Conservation (phyloP, 2,888 invertebrate species). For the Congeria kusceri region DNA sequence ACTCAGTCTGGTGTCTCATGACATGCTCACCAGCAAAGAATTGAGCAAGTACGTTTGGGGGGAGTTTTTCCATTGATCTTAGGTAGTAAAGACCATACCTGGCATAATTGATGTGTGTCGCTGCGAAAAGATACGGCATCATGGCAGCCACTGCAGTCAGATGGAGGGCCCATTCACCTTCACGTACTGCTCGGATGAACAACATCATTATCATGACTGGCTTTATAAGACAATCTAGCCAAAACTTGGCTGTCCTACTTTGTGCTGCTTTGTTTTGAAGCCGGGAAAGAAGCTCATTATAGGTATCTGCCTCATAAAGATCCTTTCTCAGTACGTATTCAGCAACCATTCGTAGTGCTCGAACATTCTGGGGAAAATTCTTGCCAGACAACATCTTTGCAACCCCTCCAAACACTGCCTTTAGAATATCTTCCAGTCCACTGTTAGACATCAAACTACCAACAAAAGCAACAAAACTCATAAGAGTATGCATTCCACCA, state of each 20-base stretch:
- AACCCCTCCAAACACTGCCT: conserved; percentile 63
- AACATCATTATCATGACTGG: conserved; percentile 61
- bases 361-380: conserved; percentile 48
- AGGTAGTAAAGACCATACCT: conserved; percentile 67
- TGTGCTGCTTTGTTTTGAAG: conserved; percentile 7
- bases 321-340: conserved; percentile 36
- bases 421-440: conserved; percentile 62
- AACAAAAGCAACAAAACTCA: conserved; percentile 67
- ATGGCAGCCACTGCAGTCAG: conserved; percentile 50
- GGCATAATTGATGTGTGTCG: conserved; percentile 65
- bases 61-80: conserved; percentile 55
- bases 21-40: conserved; percentile 66
- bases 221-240: conserved; percentile 60
- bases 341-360: conserved; percentile 38
- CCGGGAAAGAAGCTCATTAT: conserved; percentile 22
- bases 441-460: conserved; percentile 62
- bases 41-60: conserved; percentile 31
- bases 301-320: background rate
- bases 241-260: conserved; percentile 45
- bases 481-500: conserved; percentile 69
- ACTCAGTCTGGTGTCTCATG: conserved; percentile 60
- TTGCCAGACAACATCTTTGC: conserved; percentile 66
- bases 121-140: conserved; percentile 68
- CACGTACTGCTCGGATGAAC: conserved; percentile 59
- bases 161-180: conserved; percentile 65